A percentile compares a stretch with the other conserved stretches of the same genome.
These are phyloP conservation scores for Sebastes hubbsi DNA, from an alignment of 2,797 vertebrate species.

Conservation along the genomic window DNA sequence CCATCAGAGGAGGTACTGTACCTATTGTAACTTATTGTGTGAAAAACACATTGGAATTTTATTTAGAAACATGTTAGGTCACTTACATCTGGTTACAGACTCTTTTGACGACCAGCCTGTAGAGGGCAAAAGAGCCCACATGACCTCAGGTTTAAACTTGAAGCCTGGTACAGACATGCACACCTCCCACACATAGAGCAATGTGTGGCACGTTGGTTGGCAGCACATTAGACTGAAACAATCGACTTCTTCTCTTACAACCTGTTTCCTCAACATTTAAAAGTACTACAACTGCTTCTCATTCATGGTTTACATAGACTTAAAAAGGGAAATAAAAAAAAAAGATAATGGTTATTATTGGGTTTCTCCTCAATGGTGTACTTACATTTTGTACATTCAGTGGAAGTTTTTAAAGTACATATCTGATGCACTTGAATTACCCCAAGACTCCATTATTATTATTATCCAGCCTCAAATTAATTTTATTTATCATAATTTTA, in stretches of 20 bases:
- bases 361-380: not conserved
- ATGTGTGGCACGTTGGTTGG: not conserved
- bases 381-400: not conserved
- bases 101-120: not conserved
- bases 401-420: not conserved
- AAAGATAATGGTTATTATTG: not conserved
- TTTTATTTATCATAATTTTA: no score
- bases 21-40: no score
- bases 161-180: not conserved
- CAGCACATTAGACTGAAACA: not conserved
- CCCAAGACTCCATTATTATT: not conserved
- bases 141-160: not conserved
- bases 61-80: not conserved
- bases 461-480: not conserved
- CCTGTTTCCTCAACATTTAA: not conserved
- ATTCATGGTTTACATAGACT: not conserved
- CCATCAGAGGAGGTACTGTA: not conserved
- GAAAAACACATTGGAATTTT: no score
- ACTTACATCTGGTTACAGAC: not conserved
- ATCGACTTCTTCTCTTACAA: not conserved
- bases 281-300: not conserved
- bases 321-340: not conserved
- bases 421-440: not conserved
- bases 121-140: slow-evolving; percentile 7
- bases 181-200: not conserved